Evolutionary conservation across 53 echinoderm and acorn worm genomes (phyloP), one percentile per base, ranked within the genome.

Genomic region (Mesocentrotus franciscanus): DNA sequence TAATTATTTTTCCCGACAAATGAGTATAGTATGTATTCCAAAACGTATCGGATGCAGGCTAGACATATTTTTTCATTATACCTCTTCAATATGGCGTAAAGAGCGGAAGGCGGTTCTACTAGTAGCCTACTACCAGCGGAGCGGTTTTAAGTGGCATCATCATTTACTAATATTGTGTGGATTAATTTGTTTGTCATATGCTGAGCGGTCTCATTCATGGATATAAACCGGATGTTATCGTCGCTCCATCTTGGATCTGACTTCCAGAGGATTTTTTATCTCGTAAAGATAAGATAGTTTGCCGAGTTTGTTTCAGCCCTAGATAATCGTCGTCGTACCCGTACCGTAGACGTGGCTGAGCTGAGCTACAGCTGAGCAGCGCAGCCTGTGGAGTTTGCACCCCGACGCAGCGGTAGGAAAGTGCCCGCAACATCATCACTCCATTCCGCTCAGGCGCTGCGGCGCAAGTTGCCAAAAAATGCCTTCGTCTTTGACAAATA

Each of bases 181-280:
- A 81, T 81, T 29, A 81, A 39, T 81, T 81, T 42, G 20, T 27
- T 81, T 20, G 36, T 81, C 39, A 81, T 1, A 39, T 81, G 81
- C 81, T 42, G 14, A 74, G 81, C 36, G 22, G 20, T 81, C 17
- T 18, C 81, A 18, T 81, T 39, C 81, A 81, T 81, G 81, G 81
- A 81, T 81, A 81, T 81, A 81, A 39, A 7, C 18, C 42, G 81
- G 81, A 81, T 81, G 81, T 81, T 81, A 81, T 81, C 36, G 15
- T 81, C 81, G 16, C 81, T 42, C 20, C 81, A 18, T 36, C 81
- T 39, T 81, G 17, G 81, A 81, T 42, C 20, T 42, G 17, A 39
- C 81, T 36, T 81, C 42, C 81, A 81, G 81, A 42, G 81, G 81
- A 81, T 32, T 71, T 30, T 78, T 78, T 39, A 39, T 39, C 36